phyloP scores from a whole-genome alignment of 2,888 invertebrate genomes.

The Dilophus febrilis region DNA sequence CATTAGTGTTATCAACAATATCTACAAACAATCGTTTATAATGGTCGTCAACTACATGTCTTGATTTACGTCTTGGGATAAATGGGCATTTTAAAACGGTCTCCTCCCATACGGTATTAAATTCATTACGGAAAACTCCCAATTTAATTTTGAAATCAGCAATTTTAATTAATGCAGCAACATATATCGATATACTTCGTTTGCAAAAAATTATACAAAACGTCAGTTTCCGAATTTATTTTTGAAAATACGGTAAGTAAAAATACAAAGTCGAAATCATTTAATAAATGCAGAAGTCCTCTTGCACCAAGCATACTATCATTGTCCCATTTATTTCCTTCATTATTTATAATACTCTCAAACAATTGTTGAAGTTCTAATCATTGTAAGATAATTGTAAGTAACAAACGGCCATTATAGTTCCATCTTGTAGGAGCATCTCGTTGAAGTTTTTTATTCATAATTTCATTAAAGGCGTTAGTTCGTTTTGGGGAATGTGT shows the following conservation, averaged over 20 bases:
- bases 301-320: conserved; percentile 4
- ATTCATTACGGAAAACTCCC: no score
- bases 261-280: conserved; percentile 4
- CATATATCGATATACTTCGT: neutral
- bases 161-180: no score
- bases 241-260: conserved; percentile 3
- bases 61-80: no score
- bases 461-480: conserved; percentile 7
- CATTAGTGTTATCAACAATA: no score
- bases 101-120: no score
- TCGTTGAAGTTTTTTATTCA: conserved; percentile 8
- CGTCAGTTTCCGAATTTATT: conserved; percentile 6
- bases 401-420: conserved; percentile 9
- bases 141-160: no score
- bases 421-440: conserved; percentile 12
- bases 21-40: no score
- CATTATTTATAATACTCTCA: conserved; percentile 1
- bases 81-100: no score
- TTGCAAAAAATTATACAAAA: conserved; percentile 6
- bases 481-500: conserved; percentile 12
- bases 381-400: conserved; percentile 9
- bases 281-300: conserved; percentile 4
- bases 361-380: neutral
- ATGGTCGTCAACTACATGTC: no score
- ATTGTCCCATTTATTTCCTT: neutral